Base-by-base conservation (phyloP, 35 echinoderm and acorn worm genomes). In the Heliocidaris tuberculata region DNA sequence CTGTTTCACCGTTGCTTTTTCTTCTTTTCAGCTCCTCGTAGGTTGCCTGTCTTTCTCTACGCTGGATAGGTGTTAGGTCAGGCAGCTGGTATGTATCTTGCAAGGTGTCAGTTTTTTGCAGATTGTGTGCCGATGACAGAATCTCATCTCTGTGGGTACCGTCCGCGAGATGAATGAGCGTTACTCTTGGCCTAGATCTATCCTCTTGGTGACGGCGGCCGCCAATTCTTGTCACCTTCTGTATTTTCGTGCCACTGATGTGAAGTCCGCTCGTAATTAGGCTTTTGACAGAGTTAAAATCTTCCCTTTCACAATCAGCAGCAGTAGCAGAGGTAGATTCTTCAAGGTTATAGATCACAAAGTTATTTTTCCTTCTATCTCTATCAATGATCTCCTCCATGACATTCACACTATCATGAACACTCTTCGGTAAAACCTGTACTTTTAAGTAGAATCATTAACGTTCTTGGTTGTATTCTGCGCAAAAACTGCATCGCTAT, bases 1-100 rank as follows among this genome's bases (percentile, higher is more conserved):
- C 90, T 52, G 42, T 5, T 49, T 92, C 90, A 92, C 90, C 90
- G n/a, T 92, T 92, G 30, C 90, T 92, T 54, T 92, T n/a, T 92
- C 90, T 92, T 52, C 7, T 6, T 49, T 92, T 92, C 42, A 92
- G 27, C 48, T 92, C 90, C 42, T 92, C 90, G 49, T 92, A 92
- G 47, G 49, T 92, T 6, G 90, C 90, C 9, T 52, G 90, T 92
- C 90, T 92, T 52, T 92, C 90, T 49, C 90, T 92, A 50, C 90
- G 90, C n/a, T 92, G 90, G 19, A 92, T 16, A 7, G 90, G 90
- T 2, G 90, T 92, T 30, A 92, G 32, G 21, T 92, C 90, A 50
- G 90, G 90, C 47, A 16, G 90, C 6, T 49, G 49, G n/a, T 92
- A 92, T 5, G 90, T 92, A 16, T 92, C 49, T 1, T 48, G 9